A percentile compares a stretch with the other conserved stretches of the same genome.
phyloP scores from a whole-genome alignment of 2,797 vertebrate species.

The Apodemus agrarius region DNA sequence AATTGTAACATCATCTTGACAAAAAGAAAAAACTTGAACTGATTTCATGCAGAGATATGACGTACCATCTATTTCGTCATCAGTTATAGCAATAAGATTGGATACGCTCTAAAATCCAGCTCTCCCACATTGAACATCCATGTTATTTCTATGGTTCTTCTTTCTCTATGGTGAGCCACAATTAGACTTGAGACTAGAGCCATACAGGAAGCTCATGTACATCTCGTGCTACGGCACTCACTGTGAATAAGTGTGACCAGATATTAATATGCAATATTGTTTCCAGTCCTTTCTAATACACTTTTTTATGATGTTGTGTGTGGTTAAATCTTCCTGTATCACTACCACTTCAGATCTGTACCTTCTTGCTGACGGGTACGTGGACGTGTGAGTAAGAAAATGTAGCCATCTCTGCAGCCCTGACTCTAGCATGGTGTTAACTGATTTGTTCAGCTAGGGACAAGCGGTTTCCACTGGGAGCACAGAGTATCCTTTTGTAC shows the following conservation, averaged over 20 bases:
- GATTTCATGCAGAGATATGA: neutral
- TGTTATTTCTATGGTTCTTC: neutral
- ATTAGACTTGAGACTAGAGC: slow-evolving; percentile 29
- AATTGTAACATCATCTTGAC: neutral
- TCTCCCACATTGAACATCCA: neutral
- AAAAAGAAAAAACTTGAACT: neutral
- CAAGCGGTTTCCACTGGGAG: neutral
- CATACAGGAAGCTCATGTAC: neutral
- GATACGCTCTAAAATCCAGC: neutral
- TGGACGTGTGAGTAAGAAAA: neutral
- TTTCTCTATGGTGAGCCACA: slow-evolving; percentile 42
- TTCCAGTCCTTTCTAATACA: slow-evolving; percentile 60
- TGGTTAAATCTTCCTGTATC: neutral
- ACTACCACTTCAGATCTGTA: neutral
- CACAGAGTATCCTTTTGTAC: slow-evolving; percentile 10
- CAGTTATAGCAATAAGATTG: slow-evolving; percentile 3
- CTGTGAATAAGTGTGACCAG: slow-evolving; percentile 39
- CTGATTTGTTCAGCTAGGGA: slow-evolving; percentile 39
- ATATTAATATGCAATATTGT: slow-evolving; percentile 15
- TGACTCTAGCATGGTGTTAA: neutral
- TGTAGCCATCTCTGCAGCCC: neutral
- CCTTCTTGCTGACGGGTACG: neutral
- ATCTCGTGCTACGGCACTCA: neutral
- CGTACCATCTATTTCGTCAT: neutral
- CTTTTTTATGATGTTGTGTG: neutral